Conservation (phyloP, 2,797 vertebrate species). For the Psittacula derbiana region DNA sequence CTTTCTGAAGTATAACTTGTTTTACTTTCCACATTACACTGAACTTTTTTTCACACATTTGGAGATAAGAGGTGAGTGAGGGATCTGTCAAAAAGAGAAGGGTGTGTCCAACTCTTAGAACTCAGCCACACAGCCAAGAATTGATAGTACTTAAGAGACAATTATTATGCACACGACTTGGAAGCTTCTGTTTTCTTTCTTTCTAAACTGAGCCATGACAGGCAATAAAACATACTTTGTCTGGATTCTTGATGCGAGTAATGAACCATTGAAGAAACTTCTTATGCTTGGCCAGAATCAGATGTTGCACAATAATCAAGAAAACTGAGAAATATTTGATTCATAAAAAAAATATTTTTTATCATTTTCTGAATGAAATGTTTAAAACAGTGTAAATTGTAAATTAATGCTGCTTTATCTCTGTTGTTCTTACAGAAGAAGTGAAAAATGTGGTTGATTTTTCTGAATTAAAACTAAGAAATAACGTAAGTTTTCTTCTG, state of each 20-base stretch:
- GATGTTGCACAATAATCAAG: not conserved
- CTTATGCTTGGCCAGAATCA: not conserved
- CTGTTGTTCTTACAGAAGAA: not conserved
- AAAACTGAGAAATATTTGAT: not conserved
- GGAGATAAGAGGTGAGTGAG: not conserved
- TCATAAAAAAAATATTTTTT: no score
- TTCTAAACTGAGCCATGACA: not conserved
- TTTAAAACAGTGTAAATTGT: not conserved
- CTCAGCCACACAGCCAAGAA: not conserved
- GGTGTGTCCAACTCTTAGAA: not conserved
- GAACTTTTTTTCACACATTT: not conserved
- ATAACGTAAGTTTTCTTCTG: not conserved
- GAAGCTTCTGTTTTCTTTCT: not conserved
- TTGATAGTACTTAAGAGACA: not conserved
- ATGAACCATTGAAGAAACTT: not conserved
- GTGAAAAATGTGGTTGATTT: not conserved
- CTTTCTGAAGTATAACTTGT: not conserved
- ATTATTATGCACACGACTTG: not conserved
- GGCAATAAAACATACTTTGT: not conserved
- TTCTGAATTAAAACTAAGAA: not conserved
- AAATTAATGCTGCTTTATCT: not conserved
- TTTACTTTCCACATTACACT: not conserved
- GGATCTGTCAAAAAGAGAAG: not conserved
- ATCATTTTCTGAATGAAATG: not conserved
- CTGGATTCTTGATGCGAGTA: not conserved